phyloP scores from a whole-genome alignment of 2,797 vertebrate genomes.

The Xiphorhynchus erythropygius region DNA sequence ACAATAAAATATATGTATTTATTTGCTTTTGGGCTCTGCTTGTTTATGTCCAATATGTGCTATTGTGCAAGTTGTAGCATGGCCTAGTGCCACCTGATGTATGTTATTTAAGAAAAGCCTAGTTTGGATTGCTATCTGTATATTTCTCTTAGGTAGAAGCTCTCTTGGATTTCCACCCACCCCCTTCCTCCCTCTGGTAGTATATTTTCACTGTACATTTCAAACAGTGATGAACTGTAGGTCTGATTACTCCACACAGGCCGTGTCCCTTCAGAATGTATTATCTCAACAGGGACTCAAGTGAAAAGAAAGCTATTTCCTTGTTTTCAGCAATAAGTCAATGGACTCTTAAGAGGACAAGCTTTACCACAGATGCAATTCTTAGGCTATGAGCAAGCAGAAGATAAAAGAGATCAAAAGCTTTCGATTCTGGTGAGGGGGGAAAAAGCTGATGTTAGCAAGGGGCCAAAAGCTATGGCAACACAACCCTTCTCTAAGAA shows the following conservation, averaged over 20 bases:
- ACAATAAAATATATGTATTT: not conserved
- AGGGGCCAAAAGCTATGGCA: slow-evolving; percentile 34
- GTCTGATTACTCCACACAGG: slow-evolving; percentile 24
- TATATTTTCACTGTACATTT: slow-evolving; percentile 27
- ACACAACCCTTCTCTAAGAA: slow-evolving; percentile 55
- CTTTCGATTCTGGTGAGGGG: slow-evolving; percentile 40
- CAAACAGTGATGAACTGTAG: slow-evolving; percentile 65
- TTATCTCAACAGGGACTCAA: slow-evolving; percentile 51
- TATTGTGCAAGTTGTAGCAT: not conserved
- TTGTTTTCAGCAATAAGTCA: slow-evolving; percentile 67
- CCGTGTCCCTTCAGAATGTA: slow-evolving; percentile 64
- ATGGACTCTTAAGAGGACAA: slow-evolving; percentile 54
- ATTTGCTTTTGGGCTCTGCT: not conserved
- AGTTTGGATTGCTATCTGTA: not conserved
- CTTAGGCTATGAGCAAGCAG: slow-evolving; percentile 51
- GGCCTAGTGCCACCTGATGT: not conserved
- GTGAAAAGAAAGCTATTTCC: slow-evolving; percentile 71
- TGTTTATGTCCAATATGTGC: not conserved
- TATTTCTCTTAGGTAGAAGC: not conserved
- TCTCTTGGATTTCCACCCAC: not conserved
- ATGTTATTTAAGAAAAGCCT: not conserved
- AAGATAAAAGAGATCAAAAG: slow-evolving; percentile 70
- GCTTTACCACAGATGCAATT: slow-evolving; percentile 61
- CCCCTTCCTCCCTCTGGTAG: not conserved
- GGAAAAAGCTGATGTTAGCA: slow-evolving; percentile 39